phyloP scores from a whole-genome alignment of 1,140 invertebrate genomes.

The Drosophila suzukii region DNA sequence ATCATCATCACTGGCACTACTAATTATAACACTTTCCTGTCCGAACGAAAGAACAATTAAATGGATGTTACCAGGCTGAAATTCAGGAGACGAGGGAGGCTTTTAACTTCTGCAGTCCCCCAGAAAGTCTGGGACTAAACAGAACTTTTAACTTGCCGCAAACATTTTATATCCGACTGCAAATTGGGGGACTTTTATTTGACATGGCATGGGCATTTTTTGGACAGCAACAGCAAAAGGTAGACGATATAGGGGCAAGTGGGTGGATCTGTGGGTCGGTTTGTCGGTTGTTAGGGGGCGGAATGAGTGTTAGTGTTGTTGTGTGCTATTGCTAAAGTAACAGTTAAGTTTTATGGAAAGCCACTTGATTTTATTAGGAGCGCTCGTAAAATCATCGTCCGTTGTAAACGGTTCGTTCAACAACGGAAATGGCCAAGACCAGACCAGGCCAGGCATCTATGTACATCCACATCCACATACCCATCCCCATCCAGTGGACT shows the following conservation, averaged over 20 bases:
- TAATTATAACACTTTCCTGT: slow-evolving; percentile 70
- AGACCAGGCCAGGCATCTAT: background rate
- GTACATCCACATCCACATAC: background rate
- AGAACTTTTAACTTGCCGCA: slow-evolving; percentile 53
- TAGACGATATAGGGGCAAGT: slow-evolving; percentile 8
- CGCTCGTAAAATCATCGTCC: slow-evolving; percentile 66
- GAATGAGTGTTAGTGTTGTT: slow-evolving; percentile 1
- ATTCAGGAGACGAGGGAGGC: background rate
- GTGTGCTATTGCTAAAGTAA: slow-evolving; percentile 53
- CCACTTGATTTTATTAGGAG: slow-evolving; percentile 78
- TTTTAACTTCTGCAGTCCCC: slow-evolving; percentile 16
- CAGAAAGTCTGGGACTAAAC: background rate
- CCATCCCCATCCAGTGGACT: background rate
- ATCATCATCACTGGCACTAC: slow-evolving; percentile 48
- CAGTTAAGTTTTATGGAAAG: slow-evolving; percentile 75
- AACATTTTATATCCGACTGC: slow-evolving; percentile 59
- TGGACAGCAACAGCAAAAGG: background rate
- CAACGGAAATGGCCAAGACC: slow-evolving; percentile 37
- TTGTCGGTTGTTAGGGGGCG: slow-evolving; percentile 12
- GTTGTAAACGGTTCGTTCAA: slow-evolving; percentile 54
- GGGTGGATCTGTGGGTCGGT: no score
- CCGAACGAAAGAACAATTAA: slow-evolving; percentile 41
- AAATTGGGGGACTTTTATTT: slow-evolving; percentile 76
- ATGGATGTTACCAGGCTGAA: slow-evolving; percentile 34
- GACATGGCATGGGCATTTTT: slow-evolving; percentile 46